Evolutionary conservation across 2,113 vertebrate species (phyloP).

Genomic region (Aphyosemion australe): DNA sequence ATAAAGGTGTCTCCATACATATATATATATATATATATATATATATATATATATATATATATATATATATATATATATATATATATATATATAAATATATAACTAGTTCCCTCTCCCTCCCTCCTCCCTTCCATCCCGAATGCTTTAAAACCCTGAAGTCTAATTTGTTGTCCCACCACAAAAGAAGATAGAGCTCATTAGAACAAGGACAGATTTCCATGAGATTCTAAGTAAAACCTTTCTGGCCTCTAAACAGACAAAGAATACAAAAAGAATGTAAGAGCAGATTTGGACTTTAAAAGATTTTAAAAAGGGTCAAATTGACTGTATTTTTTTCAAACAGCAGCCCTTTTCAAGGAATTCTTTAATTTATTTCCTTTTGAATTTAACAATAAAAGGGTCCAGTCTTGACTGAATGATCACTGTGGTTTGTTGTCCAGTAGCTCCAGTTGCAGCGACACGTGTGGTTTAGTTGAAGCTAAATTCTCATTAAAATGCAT

Average conservation of each 20-base stretch:
- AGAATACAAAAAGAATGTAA: not conserved
- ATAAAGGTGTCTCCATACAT: no score
- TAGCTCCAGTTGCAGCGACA: not conserved
- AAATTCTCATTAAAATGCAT: not conserved
- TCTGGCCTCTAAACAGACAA: not conserved
- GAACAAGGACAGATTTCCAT: conserved; percentile 3
- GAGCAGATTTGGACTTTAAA: not conserved
- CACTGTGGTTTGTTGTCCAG: not conserved
- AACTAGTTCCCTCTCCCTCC: no score
- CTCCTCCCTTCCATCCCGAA: no score
- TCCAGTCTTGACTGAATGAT: conserved; percentile 12
- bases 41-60: no score
- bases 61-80: no score
- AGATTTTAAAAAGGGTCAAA: not conserved
- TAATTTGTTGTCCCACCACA: conserved; percentile 1
- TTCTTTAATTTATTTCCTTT: not conserved
- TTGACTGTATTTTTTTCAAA: not conserved
- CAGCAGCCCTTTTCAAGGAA: not conserved
- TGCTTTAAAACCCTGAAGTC: not conserved
- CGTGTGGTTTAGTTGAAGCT: not conserved
- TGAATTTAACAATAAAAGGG: not conserved
- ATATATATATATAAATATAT: no score
- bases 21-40: no score
- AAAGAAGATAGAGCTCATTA: not conserved
- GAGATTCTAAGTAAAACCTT: not conserved